These are phyloP conservation scores for Grallaria varia DNA, from an alignment of 2,113 vertebrate species.

Conservation along the genomic window DNA sequence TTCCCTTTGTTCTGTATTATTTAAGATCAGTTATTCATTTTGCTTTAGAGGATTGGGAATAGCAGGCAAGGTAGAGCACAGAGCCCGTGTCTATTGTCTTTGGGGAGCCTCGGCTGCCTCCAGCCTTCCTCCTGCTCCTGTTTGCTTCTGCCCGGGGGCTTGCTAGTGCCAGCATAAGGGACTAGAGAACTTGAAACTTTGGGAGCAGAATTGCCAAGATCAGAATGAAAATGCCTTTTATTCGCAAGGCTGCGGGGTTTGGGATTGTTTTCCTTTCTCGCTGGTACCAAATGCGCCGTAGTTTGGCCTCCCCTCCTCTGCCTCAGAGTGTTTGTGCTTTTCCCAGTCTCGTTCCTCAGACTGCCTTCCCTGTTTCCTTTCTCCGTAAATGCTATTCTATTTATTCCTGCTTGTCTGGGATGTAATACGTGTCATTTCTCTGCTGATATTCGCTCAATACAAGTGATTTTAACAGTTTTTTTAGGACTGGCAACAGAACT, in stretches of 20 bases:
- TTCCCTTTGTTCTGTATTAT: slow-evolving; percentile 58
- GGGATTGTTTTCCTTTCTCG: not conserved
- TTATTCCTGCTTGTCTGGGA: not conserved
- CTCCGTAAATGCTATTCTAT: not conserved
- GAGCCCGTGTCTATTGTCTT: not conserved
- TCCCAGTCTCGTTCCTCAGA: not conserved
- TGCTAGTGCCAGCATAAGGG: not conserved
- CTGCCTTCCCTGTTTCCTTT: not conserved
- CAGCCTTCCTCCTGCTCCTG: not conserved
- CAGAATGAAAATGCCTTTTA: not conserved
- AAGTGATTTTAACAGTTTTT: not conserved
- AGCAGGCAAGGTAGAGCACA: not conserved
- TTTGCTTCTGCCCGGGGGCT: not conserved
- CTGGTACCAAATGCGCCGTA: fast-evolving
- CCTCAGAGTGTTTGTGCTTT: not conserved
- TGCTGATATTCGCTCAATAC: not conserved
- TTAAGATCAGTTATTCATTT: slow-evolving; percentile 45
- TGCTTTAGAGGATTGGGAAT: slow-evolving; percentile 15
- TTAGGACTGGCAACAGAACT: not conserved
- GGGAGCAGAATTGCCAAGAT: not conserved
- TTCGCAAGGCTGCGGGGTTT: not conserved
- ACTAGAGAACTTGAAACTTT: not conserved
- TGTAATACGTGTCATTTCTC: not conserved
- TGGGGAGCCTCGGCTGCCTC: not conserved
- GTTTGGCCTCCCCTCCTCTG: not conserved